Conservation (phyloP, 2,888 invertebrate species). For the Brassicogethes aeneus region DNA sequence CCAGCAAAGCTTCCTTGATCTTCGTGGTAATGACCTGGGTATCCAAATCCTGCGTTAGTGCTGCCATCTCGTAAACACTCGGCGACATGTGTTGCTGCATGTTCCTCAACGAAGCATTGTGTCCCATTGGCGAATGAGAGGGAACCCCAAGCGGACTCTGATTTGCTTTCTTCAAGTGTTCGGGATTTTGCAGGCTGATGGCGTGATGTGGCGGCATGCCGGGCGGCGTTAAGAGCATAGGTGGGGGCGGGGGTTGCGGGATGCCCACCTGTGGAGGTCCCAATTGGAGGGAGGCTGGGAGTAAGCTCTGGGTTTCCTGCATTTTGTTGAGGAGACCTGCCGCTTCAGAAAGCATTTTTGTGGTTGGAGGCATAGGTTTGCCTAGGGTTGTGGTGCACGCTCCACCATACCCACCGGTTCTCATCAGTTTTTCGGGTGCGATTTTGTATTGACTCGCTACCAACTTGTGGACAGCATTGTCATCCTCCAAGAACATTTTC, state of each 20-base stretch:
- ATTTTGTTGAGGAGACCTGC: constrained; percentile 56
- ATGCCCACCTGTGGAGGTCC: constrained; percentile 37
- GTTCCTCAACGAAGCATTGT: constrained; percentile 53
- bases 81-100: constrained; percentile 82
- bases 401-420: constrained; percentile 89
- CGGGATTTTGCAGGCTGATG: constrained; percentile 54
- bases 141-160: constrained; percentile 47
- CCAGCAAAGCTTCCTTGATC: constrained; percentile 92
- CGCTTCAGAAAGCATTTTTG: constrained; percentile 70
- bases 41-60: constrained; percentile 90
- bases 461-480: constrained; percentile 88
- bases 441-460: constrained; percentile 98
- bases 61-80: constrained; percentile 97
- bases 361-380: constrained; percentile 71
- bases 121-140: constrained; percentile 52
- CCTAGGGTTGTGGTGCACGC: constrained; percentile 35
- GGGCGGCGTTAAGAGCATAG: constrained; percentile 66
- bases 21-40: constrained; percentile 94
- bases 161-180: constrained; percentile 50
- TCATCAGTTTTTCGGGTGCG: constrained; percentile 94
- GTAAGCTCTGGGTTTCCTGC: constrained; percentile 56
- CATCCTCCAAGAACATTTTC: constrained; percentile 96
- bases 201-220: constrained; percentile 69
- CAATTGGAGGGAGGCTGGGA: constrained; percentile 46
- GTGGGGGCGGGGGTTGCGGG: constrained; percentile 43